Evolutionary conservation across 2,113 vertebrate species (phyloP).

Genomic region (Oryzias melastigma): DNA sequence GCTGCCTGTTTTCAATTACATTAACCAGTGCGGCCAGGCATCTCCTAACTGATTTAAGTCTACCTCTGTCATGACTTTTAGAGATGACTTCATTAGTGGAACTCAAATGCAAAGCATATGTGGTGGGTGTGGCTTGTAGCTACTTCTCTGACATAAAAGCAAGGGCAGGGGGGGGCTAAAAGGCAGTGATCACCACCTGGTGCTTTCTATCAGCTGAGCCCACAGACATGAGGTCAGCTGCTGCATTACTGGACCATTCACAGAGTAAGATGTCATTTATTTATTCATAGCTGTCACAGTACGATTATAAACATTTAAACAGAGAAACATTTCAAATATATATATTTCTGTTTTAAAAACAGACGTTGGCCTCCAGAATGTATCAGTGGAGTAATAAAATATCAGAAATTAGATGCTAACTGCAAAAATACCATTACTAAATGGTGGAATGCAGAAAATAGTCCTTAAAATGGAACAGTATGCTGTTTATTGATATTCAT

Average conservation of each 20-base stretch:
- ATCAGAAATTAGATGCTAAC: no score
- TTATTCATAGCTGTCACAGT: neutral
- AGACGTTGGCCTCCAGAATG: no score
- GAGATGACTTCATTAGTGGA: constrained; percentile 1
- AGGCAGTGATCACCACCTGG: constrained; percentile 58
- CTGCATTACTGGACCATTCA: constrained; percentile 20
- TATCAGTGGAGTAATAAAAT: no score
- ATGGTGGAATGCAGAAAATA: constrained; percentile 1
- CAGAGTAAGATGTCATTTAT: constrained; percentile 7
- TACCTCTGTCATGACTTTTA: neutral
- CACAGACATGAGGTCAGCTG: constrained; percentile 16
- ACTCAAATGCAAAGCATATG: neutral
- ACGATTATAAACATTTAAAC: no score
- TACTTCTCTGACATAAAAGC: constrained; percentile 57
- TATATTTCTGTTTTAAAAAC: no score
- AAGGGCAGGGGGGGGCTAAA: constrained; percentile 8
- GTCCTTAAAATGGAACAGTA: constrained; percentile 9
- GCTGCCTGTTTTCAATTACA: constrained; percentile 21
- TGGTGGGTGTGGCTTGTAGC: constrained; percentile 39
- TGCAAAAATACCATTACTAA: neutral
- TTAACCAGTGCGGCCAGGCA: constrained; percentile 15
- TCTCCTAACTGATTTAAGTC: constrained; percentile 1
- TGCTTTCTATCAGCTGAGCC: constrained; percentile 60
- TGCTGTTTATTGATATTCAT: constrained; percentile 19
- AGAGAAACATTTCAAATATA: no score